A percentile compares a stretch with the other conserved stretches of the same genome.
These are phyloP conservation scores for Apamea anceps DNA, from an alignment of 2,888 invertebrate genomes.

Conservation along the genomic window DNA sequence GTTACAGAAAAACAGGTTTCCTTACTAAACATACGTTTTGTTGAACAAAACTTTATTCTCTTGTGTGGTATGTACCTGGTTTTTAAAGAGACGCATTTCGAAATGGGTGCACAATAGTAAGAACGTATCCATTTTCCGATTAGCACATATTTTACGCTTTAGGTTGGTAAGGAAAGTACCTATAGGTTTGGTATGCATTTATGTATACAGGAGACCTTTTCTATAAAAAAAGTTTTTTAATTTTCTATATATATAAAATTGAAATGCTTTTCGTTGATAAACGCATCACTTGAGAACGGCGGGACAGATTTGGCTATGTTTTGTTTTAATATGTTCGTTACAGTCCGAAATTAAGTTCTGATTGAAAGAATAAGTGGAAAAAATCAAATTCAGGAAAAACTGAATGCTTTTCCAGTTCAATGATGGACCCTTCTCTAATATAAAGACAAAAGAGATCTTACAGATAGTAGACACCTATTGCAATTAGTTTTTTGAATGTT, in stretches of 20 bases:
- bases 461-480: too few relatives aligned
- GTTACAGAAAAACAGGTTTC: constrained; percentile 86
- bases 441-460: neutral
- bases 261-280: neutral
- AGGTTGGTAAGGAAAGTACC: neutral
- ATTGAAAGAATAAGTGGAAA: neutral
- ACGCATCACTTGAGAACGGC: neutral
- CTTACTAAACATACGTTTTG: constrained; percentile 77
- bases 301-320: neutral
- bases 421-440: neutral
- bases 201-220: too few relatives aligned
- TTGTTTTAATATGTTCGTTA: neutral
- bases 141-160: constrained; percentile 36
- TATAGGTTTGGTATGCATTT: neutral
- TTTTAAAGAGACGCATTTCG: constrained; percentile 55
- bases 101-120: constrained; percentile 47
- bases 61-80: constrained; percentile 50
- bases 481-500: neutral
- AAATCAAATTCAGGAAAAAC: neutral
- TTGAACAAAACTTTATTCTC: constrained; percentile 73
- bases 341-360: neutral
- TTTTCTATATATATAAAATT: neutral
- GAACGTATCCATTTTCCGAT: constrained; percentile 12
- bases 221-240: neutral
- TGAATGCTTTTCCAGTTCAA: neutral